Percentiles rank a stretch among this genome's conserved stretches.
These are phyloP conservation scores for Clarias laeviceps DNA, from an alignment of 2,797 vertebrate species.

Conservation along the genomic window DNA sequence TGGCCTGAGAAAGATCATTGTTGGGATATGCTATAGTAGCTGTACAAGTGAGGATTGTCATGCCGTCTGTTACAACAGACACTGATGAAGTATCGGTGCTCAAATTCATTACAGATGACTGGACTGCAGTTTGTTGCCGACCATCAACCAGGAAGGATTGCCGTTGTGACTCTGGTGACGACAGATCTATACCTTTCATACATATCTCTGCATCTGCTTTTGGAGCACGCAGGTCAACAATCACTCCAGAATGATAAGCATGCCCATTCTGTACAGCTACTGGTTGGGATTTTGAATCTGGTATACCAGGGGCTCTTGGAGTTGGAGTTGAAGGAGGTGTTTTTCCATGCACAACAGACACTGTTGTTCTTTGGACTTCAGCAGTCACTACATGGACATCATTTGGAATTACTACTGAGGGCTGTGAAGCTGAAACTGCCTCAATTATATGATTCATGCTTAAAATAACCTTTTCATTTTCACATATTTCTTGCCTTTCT, in stretches of 20 bases:
- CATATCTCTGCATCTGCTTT: slow-evolving; percentile 80
- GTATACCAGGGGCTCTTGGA: slow-evolving; percentile 73
- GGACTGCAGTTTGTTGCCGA: slow-evolving; percentile 87
- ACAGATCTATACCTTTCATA: slow-evolving; percentile 87
- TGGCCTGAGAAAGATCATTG: slow-evolving; percentile 71
- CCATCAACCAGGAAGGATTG: slow-evolving; percentile 75
- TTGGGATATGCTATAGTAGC: slow-evolving; percentile 75
- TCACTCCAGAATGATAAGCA: slow-evolving; percentile 78
- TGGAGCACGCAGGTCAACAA: slow-evolving; percentile 92
- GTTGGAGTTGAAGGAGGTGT: slow-evolving; percentile 68
- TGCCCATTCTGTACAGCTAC: slow-evolving; percentile 79
- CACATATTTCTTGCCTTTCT: slow-evolving; percentile 81
- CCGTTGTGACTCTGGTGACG: slow-evolving; percentile 79
- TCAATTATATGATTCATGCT: slow-evolving; percentile 81
- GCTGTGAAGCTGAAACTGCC: slow-evolving; percentile 76
- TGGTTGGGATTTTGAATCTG: slow-evolving; percentile 70
- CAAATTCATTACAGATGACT: slow-evolving; percentile 91
- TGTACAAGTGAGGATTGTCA: slow-evolving; percentile 83
- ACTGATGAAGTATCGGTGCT: slow-evolving; percentile 82
- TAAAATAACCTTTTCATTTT: slow-evolving; percentile 79
- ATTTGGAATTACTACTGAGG: slow-evolving; percentile 73
- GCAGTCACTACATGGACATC: slow-evolving; percentile 81
- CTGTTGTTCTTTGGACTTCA: slow-evolving; percentile 80
- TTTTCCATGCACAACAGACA: slow-evolving; percentile 81
- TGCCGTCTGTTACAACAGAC: slow-evolving; percentile 79